Evolutionary conservation across 2,888 invertebrate species (phyloP).

Genomic region (Euproctis similis): DNA sequence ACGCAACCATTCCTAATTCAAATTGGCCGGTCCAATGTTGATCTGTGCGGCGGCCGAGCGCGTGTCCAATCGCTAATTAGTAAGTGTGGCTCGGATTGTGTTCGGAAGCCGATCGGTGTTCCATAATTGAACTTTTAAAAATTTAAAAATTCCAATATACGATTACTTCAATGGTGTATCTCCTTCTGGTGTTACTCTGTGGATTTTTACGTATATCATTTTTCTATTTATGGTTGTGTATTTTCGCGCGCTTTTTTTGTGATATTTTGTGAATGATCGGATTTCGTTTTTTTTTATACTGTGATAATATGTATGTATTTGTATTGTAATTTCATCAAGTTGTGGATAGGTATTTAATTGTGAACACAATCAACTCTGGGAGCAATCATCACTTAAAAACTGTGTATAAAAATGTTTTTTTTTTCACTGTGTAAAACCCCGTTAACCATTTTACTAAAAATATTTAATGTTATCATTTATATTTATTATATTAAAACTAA

Average conservation of each 20-base stretch:
- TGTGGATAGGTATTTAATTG: too few relatives aligned
- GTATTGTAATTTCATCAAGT: too few relatives aligned
- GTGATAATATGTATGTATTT: too few relatives aligned
- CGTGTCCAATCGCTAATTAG: slow-evolving; percentile 75
- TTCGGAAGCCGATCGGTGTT: slow-evolving; percentile 66
- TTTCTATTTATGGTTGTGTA: slow-evolving; percentile 21
- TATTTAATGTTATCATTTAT: too few relatives aligned
- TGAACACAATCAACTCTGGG: too few relatives aligned
- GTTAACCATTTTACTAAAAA: too few relatives aligned
- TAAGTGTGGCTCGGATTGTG: slow-evolving; percentile 56
- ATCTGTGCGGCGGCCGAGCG: slow-evolving; percentile 58
- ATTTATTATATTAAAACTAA: too few relatives aligned
- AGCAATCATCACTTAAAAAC: too few relatives aligned
- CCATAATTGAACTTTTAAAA: slow-evolving; percentile 65
- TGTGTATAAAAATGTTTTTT: too few relatives aligned
- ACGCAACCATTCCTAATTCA: slow-evolving; percentile 66
- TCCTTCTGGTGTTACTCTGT: slow-evolving; percentile 58
- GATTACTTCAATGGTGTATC: slow-evolving; percentile 56
- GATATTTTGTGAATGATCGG: too few relatives aligned
- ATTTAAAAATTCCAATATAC: slow-evolving; percentile 63
- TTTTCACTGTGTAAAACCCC: too few relatives aligned
- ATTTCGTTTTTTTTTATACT: too few relatives aligned
- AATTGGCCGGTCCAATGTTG: slow-evolving; percentile 63
- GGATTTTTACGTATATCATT: slow-evolving; percentile 29
- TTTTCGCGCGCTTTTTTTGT: slow-evolving; percentile 7